These are phyloP conservation scores for Euura saliciscinereae DNA, from an alignment of 1,140 invertebrate genomes.

Conservation along the genomic window DNA sequence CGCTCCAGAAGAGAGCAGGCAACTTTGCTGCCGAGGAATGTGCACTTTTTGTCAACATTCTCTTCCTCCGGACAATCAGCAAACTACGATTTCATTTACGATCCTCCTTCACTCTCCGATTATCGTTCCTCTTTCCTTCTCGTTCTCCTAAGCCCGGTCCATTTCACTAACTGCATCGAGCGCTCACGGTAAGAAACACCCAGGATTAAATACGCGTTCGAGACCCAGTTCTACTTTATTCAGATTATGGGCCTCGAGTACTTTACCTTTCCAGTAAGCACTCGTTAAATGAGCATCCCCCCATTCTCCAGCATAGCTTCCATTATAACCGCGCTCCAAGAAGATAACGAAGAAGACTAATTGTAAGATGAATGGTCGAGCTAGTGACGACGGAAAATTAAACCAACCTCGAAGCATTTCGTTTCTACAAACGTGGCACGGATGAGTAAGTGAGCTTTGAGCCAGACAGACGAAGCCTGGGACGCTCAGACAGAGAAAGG, in stretches of 20 bases:
- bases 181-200: slow-evolving; percentile 22
- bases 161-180: slow-evolving; percentile 31
- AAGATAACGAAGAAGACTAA: not conserved
- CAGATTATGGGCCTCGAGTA: not conserved
- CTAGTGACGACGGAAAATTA: too few species aligned
- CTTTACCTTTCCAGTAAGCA: not conserved
- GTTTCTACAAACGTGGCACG: too few species aligned
- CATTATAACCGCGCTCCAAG: not conserved
- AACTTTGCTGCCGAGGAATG: slow-evolving; percentile 23
- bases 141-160: slow-evolving; percentile 28
- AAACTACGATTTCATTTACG: slow-evolving; percentile 27
- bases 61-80: slow-evolving; percentile 23
- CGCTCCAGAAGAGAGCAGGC: not conserved
- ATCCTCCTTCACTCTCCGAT: slow-evolving; percentile 16
- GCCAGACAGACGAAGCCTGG: not conserved
- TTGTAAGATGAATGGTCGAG: not conserved
- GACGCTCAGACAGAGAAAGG: not conserved
- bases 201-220: not conserved
- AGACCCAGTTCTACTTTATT: not conserved
- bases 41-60: slow-evolving; percentile 25
- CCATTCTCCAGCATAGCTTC: not conserved
- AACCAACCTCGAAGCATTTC: too few species aligned
- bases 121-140: slow-evolving; percentile 1
- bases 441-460: too few species aligned
- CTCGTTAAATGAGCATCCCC: not conserved